Conservation (phyloP, 2,797 vertebrate genomes). For the Acipenser oxyrinchus region DNA sequence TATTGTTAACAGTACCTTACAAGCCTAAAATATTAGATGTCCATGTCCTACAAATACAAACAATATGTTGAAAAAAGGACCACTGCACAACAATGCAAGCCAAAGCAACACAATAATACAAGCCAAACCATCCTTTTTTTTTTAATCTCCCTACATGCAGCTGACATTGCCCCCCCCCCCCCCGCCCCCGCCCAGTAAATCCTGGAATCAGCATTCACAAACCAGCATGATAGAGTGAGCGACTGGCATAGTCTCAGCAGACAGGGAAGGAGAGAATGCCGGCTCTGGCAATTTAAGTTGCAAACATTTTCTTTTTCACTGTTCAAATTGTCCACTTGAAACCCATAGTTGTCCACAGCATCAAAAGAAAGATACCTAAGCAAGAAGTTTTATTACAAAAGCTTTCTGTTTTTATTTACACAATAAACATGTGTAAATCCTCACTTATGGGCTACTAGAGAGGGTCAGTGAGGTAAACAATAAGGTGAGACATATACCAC, state of each 20-base stretch:
- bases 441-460: no score
- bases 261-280: slow-evolving; percentile 41
- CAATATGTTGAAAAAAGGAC: no score
- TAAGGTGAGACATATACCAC: no score
- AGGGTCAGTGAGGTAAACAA: no score
- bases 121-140: slow-evolving; percentile 9
- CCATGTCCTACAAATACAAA: no score
- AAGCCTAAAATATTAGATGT: no score
- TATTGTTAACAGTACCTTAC: no score
- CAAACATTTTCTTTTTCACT: slow-evolving; percentile 19
- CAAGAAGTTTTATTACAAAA: slow-evolving; percentile 11
- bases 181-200: slow-evolving; percentile 17
- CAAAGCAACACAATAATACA: no score
- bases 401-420: slow-evolving; percentile 8
- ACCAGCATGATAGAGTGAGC: slow-evolving; percentile 40
- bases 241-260: slow-evolving; percentile 50
- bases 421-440: no score
- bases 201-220: slow-evolving; percentile 30
- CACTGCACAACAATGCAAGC: no score
- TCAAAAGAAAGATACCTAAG: slow-evolving; percentile 9
- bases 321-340: slow-evolving; percentile 9
- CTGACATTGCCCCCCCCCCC: slow-evolving; percentile 22
- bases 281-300: slow-evolving; percentile 33
- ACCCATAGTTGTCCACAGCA: slow-evolving; percentile 10
- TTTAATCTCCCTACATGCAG: slow-evolving; percentile 10